phyloP scores from a whole-genome alignment of 2,888 invertebrate genomes.

The Conchocele bisecta region DNA sequence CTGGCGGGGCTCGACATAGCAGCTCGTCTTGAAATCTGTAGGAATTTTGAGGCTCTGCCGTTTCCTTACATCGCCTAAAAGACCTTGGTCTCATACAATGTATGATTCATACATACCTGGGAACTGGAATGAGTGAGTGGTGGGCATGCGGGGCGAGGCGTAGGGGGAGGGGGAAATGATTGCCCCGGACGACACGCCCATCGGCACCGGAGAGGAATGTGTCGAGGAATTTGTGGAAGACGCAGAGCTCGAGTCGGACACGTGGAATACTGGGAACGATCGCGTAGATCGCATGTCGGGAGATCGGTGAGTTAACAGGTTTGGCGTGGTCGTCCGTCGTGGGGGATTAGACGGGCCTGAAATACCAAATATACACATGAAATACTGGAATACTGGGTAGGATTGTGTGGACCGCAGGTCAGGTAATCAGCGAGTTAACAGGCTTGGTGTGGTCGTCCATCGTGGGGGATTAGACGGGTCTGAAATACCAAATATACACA shows the following conservation, averaged over 20 bases:
- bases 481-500: no score
- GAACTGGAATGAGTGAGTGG: constrained; percentile 88
- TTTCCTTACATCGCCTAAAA: no score
- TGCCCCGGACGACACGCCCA: constrained; percentile 84
- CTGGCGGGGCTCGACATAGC: no score
- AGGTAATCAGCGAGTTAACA: no score
- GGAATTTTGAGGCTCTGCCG: no score
- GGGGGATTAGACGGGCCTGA: constrained; percentile 71
- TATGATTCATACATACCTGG: constrained; percentile 86
- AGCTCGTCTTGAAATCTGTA: no score
- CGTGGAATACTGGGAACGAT: constrained; percentile 50
- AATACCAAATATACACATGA: constrained; percentile 18
- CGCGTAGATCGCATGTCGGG: constrained; percentile 32
- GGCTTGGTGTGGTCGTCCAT: no score
- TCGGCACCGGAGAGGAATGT: constrained; percentile 94
- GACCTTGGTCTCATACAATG: background rate
- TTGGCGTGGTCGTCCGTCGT: constrained; percentile 63
- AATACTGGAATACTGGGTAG: no score
- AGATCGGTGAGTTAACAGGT: constrained; percentile 49
- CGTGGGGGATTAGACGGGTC: no score
- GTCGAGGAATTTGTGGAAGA: constrained; percentile 98
- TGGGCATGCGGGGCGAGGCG: constrained; percentile 67
- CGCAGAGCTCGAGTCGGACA: constrained; percentile 88
- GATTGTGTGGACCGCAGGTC: no score
- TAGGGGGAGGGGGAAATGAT: constrained; percentile 82